Evolutionary conservation across 2,888 invertebrate species (phyloP).

Genomic region (Crematogaster levior): DNA sequence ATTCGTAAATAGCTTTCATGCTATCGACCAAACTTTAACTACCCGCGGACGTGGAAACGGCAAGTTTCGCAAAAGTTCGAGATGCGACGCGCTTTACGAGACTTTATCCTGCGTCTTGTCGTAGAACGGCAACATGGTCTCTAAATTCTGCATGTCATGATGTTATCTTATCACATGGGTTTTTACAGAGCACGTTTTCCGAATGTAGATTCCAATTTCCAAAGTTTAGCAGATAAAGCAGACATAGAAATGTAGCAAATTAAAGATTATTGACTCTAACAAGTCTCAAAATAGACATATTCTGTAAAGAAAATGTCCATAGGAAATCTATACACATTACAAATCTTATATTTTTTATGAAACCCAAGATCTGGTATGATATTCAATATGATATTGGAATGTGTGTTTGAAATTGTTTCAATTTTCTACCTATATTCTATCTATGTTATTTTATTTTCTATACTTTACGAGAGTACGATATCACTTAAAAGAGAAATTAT

Average conservation of each 20-base stretch:
- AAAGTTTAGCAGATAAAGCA: not conserved
- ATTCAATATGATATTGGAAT: not conserved
- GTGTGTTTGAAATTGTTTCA: not conserved
- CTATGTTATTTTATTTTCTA: too few relatives aligned
- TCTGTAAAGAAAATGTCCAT: not conserved
- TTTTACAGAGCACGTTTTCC: slow-evolving; percentile 12
- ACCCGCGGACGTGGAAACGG: slow-evolving; percentile 25
- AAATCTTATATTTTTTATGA: not conserved
- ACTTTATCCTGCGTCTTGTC: slow-evolving; percentile 28
- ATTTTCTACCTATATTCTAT: not conserved
- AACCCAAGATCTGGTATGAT: not conserved
- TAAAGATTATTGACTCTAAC: not conserved
- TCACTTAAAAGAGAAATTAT: not conserved
- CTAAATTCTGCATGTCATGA: slow-evolving; percentile 1
- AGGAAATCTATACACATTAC: not conserved
- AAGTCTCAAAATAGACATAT: not conserved
- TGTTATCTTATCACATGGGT: slow-evolving; percentile 8
- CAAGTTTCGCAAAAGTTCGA: slow-evolving; percentile 21
- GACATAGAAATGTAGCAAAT: not conserved
- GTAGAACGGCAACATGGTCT: not conserved
- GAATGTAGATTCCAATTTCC: slow-evolving; percentile 7
- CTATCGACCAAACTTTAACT: slow-evolving; percentile 65
- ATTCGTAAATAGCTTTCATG: slow-evolving; percentile 59
- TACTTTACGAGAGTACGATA: not conserved
- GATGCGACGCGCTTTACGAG: slow-evolving; percentile 28